Base-by-base conservation (phyloP, 2,888 invertebrate genomes). In the Drosophila anomelani region DNA sequence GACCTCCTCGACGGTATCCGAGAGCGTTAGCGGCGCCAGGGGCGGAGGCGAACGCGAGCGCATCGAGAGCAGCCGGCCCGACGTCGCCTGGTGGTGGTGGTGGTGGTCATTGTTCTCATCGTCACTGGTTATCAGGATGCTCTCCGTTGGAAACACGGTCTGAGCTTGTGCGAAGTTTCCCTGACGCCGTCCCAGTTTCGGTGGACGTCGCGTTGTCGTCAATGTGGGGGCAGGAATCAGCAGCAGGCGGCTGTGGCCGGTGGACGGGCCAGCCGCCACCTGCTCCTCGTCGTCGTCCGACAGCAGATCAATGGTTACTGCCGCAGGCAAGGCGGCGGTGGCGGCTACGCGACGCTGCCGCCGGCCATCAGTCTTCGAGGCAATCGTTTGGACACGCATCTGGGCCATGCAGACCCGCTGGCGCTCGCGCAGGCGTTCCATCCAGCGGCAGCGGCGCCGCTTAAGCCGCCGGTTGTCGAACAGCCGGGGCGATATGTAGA, bases 401-500 rank as follows among this genome's bases (percentile, higher is more conserved):
- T 78, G 72, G 32, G 75, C 62, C 69, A 77, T 62, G 38, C 68
- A 62, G 1, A 64, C 7, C 12, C 73, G 69, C 54, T 78, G 81
- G 12, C 75, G 82, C 15, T 84, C 82, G 20, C 72, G 80, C 67
- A 81, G 61, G 29, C 79, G 80, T 47, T 84, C 78, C 64, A 80
- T 77, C 90, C 89, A 90, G 46, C 77, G 85, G 67, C 75, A 79
- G 61, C 90, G 82, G 32, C 85, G 88, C 38, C 80, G 77, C 64
- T 90, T 91, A n/a, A 92, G 85, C 36, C 91, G 91, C 74, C 89
- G 80, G 67, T 92, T 92, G 66, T 90, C 86, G 63, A 92, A 92
- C 54, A 91, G 78, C 57, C 78, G 80, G 20, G 89, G 73, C 36
- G 92, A 91, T 55, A 92, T 91, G 76, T 89, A 88, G 76, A 92